Evolutionary conservation across 2,113 vertebrate species (phyloP), one percentile per base, ranked within the genome.

Genomic region (Takifugu bimaculatus): DNA sequence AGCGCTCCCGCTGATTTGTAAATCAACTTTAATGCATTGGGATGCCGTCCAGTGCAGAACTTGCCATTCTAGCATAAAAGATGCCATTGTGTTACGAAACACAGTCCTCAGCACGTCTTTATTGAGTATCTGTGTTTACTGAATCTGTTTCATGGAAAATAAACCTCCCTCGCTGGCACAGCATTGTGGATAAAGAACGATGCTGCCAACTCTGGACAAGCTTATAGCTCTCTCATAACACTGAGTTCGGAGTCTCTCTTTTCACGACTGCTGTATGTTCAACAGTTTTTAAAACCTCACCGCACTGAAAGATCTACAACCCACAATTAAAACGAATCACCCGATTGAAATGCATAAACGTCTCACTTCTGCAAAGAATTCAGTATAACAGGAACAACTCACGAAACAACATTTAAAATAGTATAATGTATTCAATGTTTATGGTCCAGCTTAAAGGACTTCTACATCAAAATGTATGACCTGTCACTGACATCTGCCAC

Each of bases 41-140:
- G 82, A 80, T 47, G 45, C 64, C 44, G 50, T 79, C 85, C 85
- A 87, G 72, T 12, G 61, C 59, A 61, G 49, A 70, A 27, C 77
- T 84, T 87, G 75, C 80, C 83, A 75, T 85, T 63, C 60, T 20
- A 60, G 67, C 66, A 87, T 71, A 80, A 86, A 72, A 80, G 67
- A 85, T 79, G 70, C 61, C 79, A 85, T 83, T 89, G 82, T 85
- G 72, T 82, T 68, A 42, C 47, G 62, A 84, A 84, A 75, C 60
- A 52, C 28, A 25, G 58, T 47, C 67, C 72, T 72, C 20, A 42
- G 14, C 49, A 68, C 67, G 57, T 54, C 60, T 81, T 87, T 77
- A 85, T 67, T 58, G 72, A 68, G 70, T 77, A 79, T 85, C 61
- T 72, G 62, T 69, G 70, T 86, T 86, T 76, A 79, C 79, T 65